Evolutionary conservation across 1,140 invertebrate genomes (phyloP), one percentile per base, ranked within the genome.

Genomic region (Microplitis mediator): DNA sequence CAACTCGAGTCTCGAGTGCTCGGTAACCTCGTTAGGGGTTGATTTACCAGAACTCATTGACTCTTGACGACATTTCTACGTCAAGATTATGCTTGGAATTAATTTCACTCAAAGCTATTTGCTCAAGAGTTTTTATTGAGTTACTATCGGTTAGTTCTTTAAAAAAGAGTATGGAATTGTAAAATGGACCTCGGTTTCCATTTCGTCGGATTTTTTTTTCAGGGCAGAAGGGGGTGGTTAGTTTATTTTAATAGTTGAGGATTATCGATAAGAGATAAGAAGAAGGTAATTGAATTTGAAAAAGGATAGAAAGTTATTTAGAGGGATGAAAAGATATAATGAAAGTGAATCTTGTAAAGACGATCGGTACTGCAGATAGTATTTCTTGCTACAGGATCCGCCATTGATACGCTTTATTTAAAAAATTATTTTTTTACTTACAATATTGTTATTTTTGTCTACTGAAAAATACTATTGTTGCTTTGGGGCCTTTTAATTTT

Each of bases 331-430:
- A 3, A 58, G 61, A 75, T 31, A 73, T 73, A 74, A 14, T 64
- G 58, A 58, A 64, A 54, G 56, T 62, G 66, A 71, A 72, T 69
- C 58, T 74, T 50, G 63, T 58, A n/a, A 63, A 58, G 62, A 65
- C 63, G 54, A 71, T 56, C 61, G 36, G 62, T 51, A 51, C 62
- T 54, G 35, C 51, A 54, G 45, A 67, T 45, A 63, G 61, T 34
- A 54, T 50, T 8, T 23, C 54, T 61, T 60, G 23, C 63, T 66
- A 63, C 45, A 77, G 63, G 80, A 84, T 79, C 79, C 84, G 84
- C 84, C 84, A 86, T 86, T 86, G 84, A 85, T 86, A 86, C 85
- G 82, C 81, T 77, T 63, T 68, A 72, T 65, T 74, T 71, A 54
- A 61, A 66, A 32, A 67, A 51, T n/a, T 32, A 50, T 50, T 72